phyloP scores from a whole-genome alignment of 2,797 vertebrate genomes.

The Alcedo quadribrachys region DNA sequence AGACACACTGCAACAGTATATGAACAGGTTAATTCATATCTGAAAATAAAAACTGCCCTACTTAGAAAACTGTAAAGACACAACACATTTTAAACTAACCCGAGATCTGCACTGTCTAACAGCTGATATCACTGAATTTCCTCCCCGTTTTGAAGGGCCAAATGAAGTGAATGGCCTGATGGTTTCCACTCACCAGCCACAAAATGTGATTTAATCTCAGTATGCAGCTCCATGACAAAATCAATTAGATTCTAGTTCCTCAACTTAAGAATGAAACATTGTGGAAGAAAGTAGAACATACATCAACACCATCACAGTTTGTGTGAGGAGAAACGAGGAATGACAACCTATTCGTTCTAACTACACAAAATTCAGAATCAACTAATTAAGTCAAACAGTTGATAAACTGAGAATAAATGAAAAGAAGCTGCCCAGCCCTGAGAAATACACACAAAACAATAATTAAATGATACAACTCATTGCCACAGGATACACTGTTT shows the following conservation, averaged over 20 bases:
- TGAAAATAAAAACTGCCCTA: background rate
- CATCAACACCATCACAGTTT: background rate
- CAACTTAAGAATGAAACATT: background rate
- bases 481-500: background rate
- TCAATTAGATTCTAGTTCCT: background rate
- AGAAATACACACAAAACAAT: background rate
- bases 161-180: background rate
- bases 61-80: background rate
- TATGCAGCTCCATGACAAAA: background rate
- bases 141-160: background rate
- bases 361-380: background rate
- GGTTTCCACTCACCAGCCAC: background rate
- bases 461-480: background rate
- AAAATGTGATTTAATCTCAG: background rate
- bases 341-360: background rate
- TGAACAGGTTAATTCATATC: background rate
- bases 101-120: background rate
- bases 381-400: background rate
- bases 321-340: background rate
- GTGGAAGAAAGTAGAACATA: background rate
- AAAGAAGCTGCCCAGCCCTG: background rate
- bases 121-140: background rate
- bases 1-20: background rate
- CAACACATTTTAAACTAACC: background rate
- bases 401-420: background rate